Evolutionary conservation across 2,888 invertebrate genomes (phyloP).

Genomic region (Caenorhabditis sp.): DNA sequence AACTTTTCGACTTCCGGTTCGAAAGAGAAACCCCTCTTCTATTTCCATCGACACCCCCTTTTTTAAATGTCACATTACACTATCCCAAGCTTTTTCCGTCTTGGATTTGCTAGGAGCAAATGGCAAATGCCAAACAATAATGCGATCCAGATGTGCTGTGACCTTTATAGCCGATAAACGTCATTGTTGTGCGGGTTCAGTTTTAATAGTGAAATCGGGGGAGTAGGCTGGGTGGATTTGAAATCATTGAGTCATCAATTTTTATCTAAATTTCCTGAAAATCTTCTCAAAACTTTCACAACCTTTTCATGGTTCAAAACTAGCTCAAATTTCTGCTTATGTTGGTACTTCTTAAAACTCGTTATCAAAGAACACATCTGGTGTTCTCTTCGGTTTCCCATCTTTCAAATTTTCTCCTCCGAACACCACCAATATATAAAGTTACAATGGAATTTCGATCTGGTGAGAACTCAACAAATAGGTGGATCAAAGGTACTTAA

Average conservation of each 20-base stretch:
- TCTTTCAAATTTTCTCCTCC: too few relatives aligned
- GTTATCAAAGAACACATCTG: constrained; percentile 43
- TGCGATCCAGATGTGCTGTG: constrained; percentile 49
- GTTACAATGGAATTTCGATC: constrained; percentile 20
- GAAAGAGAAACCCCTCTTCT: constrained; percentile 25
- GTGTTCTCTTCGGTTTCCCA: constrained; percentile 14
- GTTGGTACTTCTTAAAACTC: too few relatives aligned
- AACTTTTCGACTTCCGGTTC: constrained; percentile 32
- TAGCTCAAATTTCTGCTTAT: too few relatives aligned
- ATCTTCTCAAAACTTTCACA: too few relatives aligned
- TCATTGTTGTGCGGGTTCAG: not conserved
- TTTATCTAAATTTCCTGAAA: too few relatives aligned
- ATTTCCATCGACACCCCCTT: constrained; percentile 32
- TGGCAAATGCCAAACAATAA: constrained; percentile 36
- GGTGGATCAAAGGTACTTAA: constrained; percentile 15
- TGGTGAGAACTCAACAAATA: not conserved
- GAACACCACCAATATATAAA: constrained; percentile 19
- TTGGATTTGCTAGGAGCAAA: constrained; percentile 18
- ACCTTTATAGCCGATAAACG: constrained; percentile 17
- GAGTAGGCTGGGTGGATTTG: not conserved
- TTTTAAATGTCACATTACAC: constrained; percentile 50
- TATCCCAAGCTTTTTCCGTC: not conserved
- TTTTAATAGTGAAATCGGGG: not conserved
- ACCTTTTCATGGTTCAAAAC: not conserved
- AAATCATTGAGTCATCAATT: too few relatives aligned